Base-by-base conservation (phyloP, 1,140 invertebrate genomes). In the Pseudomyrmex sp. region DNA sequence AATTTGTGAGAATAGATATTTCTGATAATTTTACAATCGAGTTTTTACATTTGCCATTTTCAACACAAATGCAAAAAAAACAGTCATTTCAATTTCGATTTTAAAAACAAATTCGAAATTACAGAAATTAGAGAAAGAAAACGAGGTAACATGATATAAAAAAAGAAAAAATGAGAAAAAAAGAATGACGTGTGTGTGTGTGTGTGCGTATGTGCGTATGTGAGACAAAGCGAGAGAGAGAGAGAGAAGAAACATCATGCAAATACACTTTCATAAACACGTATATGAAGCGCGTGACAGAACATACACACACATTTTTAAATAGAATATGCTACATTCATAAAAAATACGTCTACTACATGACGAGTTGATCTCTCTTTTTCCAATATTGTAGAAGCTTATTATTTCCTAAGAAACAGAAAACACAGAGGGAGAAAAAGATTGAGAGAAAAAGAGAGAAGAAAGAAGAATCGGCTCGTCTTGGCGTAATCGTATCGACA, bases 311-410 rank as follows among this genome's bases (percentile, higher is more conserved):
- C 84, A 87, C 82, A 90, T 85, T 90, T 91, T 89, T 84, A 82
- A 90, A 90, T 90, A 89, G 77, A 87, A 84, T 91, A 89, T 63
- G 73, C 85, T 89, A 87, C 85, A 82, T 90, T 84, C 86, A 85
- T 85, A 62, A 80, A 84, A 74, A 65, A 68, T 89, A 91, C 85
- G 88, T 80, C 62, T 88, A 85, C 77, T 73, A 83, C 83, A 84
- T 58, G 89, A 91, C 88, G 88, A 91, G 90, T 13, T 92, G 90
- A 82, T 90, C 90, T 35, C 35, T 35, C 35, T 35, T 35, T 35
- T 35, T 35, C 83, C 66, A n/a, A 48, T 23, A 4, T 8, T 52
- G 62, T 52, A 54, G 10, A 83, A 65, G 10, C 12, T 83, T 85
- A 23, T 70, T 72, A 52, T 80, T 75, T 44, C 5, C 58, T 72